Evolutionary conservation across 2,888 invertebrate genomes (phyloP).

Genomic region (Plagiodera versicolora): DNA sequence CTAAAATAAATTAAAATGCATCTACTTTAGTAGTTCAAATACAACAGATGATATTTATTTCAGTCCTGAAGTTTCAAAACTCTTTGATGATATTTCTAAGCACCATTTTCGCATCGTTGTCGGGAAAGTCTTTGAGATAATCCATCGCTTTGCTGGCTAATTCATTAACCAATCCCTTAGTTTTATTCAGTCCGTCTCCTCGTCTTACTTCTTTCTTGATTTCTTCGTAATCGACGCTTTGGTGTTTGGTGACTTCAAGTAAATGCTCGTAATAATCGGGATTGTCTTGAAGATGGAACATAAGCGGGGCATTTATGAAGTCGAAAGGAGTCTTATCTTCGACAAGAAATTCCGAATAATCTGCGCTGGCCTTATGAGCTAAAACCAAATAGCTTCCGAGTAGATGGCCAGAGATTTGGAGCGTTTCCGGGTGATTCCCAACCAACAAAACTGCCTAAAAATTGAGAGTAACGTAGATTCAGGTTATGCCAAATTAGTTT

Average conservation of each 20-base stretch:
- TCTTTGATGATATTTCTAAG: conserved; percentile 80
- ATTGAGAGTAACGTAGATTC: background rate
- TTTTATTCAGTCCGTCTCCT: conserved; percentile 74
- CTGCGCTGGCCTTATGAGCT: conserved; percentile 76
- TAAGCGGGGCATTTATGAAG: conserved; percentile 77
- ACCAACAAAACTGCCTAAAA: conserved; percentile 68
- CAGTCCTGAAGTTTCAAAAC: conserved; percentile 24
- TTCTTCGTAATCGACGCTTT: conserved; percentile 64
- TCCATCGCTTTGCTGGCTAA: conserved; percentile 73
- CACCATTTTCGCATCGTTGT: conserved; percentile 78
- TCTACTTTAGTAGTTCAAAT: background rate
- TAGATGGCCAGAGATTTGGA: conserved; percentile 77
- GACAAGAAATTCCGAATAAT: conserved; percentile 65
- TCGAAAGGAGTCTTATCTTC: conserved; percentile 60
- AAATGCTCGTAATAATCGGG: conserved; percentile 67
- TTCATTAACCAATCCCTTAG: conserved; percentile 69
- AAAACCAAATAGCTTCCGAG: conserved; percentile 88
- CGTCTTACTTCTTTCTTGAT: conserved; percentile 45
- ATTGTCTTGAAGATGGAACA: conserved; percentile 76
- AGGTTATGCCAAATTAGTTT: background rate
- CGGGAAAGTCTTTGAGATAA: conserved; percentile 71
- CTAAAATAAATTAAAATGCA: no score
- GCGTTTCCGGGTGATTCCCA: conserved; percentile 71
- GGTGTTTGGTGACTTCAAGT: conserved; percentile 62
- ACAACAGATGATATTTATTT: no score